Evolutionary conservation across 1,140 invertebrate species (phyloP), one percentile per base, ranked within the genome.

Genomic region (Pogonomyrmex californicus): DNA sequence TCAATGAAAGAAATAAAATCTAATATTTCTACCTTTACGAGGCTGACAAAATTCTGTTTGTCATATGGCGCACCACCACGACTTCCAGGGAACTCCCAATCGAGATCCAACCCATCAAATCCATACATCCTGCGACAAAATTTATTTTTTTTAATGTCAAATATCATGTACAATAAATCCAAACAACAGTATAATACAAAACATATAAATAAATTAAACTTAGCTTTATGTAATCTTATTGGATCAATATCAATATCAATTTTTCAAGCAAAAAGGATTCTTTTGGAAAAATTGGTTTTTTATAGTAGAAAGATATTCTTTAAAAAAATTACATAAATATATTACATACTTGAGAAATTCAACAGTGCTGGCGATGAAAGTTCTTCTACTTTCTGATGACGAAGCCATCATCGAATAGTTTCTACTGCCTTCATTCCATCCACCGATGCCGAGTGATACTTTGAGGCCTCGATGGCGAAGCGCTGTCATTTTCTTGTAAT

Each of bases 381-480:
- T 94, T 7, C 94, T 93, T 81, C 98, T 96, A 7, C 94, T 93
- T 3, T 94, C 92, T 0, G 96, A 92, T 78, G 96, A 96, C 6
- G 95, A 95, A 0, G 97, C 97, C 95, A 99, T 96, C 0, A 94
- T 95, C 1, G 98, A 98, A 93, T 98, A 99, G 90, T 98, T 98
- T 30, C 92, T 91, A 0, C 97, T 98, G 0, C 98, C 98, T 94
- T 98, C 98, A 91, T 98, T 98, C 98, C 98, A 98, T 1, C 98
- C 98, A 0, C 98, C 98, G 56, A 99, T 97, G 9, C 98, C 98
- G 2, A 99, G 90, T 1, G 97, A 96, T 1, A 98, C 96, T 94
- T 98, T 98, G 4, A 99, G 92, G 87, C 97, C 96, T 0, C 97
- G 97, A 95, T 49, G 96, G 92, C 97, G 97, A 1, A 98, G 91